Base-by-base conservation (phyloP, 1,140 invertebrate genomes). In the Scaptomyza pallida region DNA sequence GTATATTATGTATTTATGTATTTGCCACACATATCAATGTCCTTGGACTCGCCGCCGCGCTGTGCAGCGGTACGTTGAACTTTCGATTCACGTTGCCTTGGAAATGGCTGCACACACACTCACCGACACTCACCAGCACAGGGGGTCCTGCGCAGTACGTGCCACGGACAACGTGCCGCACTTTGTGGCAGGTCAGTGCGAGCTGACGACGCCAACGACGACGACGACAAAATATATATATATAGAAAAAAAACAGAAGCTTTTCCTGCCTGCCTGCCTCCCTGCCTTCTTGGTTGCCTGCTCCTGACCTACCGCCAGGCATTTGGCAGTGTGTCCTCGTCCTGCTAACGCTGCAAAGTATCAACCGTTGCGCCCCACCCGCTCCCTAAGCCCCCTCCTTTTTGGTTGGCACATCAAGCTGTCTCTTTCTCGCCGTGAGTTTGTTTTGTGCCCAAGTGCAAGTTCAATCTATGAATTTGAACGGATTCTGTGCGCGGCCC, bases 401-500 rank as follows among this genome's bases (percentile, higher is more conserved):
- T 8, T 40, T 23, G 19, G 19, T 19, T 40, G 26, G 37, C 44
- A 43, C 62, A 61, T 33, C 48, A 56, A 26, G 26, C 43, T 73
- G 59, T 52, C 41, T 64, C 44, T 12, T 33, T 51, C 13, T 51
- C 5, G 30, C 35, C 51, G 12, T 63, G 59, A 60, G 41, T 67
- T 71, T 75, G 62, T 83, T 83, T 67, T 68, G 77, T 71, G 80
- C 69, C 81, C 81, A 86, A 86, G 81, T 86, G 81, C 81, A 86
- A 86, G 81, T 86, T 86, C 81, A 86, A 86, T 86, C 82, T 88
- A 78, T 88, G 76, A 88, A 81, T 82, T 88, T 86, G 54, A 71
- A 78, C 69, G 82, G 78, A 88, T 86, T 77, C 81, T 88, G 81
- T 71, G 43, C 73, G 47, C 77, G 76, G 67, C 80, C 81, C 80